phyloP scores from a whole-genome alignment of 1,140 invertebrate species.

The Neodiprion lecontei region DNA sequence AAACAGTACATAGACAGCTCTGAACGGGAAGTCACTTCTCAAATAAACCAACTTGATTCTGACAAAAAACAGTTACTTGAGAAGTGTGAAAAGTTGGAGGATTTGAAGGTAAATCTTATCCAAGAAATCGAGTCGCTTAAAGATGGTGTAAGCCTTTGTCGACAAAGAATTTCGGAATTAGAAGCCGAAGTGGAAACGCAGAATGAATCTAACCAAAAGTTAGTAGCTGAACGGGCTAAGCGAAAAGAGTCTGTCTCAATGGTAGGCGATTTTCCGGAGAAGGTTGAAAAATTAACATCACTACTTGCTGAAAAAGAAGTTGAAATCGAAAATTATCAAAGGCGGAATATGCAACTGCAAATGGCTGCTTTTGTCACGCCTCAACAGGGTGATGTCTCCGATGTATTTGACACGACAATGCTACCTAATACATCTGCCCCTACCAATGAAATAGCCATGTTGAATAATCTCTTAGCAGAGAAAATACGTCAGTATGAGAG shows the following conservation, averaged over 20 bases:
- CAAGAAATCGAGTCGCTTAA: constrained; percentile 32
- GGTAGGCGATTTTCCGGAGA: constrained; percentile 41
- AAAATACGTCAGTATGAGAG: constrained; percentile 37
- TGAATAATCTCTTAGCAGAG: constrained; percentile 31
- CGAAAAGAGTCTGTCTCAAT: constrained; percentile 48
- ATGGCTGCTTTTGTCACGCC: constrained; percentile 15
- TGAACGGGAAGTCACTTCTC: constrained; percentile 10
- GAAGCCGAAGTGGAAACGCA: constrained; percentile 51
- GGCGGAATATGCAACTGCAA: constrained; percentile 32
- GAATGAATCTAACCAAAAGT: constrained; percentile 50
- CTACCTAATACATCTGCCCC: constrained; percentile 19
- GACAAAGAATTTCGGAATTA: constrained; percentile 33
- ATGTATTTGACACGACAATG: constrained; percentile 36
- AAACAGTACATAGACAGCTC: constrained; percentile 24
- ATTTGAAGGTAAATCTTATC: constrained; percentile 29
- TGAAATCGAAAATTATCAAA: constrained; percentile 43
- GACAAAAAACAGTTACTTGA: constrained; percentile 21
- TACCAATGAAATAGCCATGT: constrained; percentile 29
- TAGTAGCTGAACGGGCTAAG: constrained; percentile 49
- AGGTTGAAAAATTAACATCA: constrained; percentile 48
- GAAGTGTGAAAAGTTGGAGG: constrained; percentile 17
- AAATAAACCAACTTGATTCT: constrained; percentile 20
- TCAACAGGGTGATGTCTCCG: constrained; percentile 43
- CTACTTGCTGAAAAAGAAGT: constrained; percentile 45
- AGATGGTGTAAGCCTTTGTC: constrained; percentile 18